phyloP scores from a whole-genome alignment of 64 coral and sea anemone species.

The Stylophora pistillata region DNA sequence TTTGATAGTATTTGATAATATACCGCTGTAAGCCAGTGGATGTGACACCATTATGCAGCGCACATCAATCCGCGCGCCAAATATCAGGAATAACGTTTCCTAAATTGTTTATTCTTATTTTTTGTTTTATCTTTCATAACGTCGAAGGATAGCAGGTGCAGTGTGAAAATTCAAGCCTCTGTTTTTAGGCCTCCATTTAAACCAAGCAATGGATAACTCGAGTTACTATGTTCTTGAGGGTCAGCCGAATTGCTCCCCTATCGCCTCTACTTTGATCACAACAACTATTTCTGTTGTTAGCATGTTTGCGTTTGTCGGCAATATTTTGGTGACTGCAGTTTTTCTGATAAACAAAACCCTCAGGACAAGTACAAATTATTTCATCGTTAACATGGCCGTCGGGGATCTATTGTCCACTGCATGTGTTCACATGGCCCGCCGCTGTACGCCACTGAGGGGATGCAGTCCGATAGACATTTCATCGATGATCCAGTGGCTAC shows the following conservation, averaged over 20 bases:
- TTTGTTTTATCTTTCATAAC: not conserved
- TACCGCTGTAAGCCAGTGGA: no score
- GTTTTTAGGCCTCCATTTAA: not conserved
- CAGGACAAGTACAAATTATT: conserved; percentile 21
- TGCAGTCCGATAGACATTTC: not conserved
- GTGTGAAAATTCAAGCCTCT: not conserved
- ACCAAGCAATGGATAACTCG: not conserved
- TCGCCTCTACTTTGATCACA: not conserved
- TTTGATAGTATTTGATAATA: no score
- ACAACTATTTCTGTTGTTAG: not conserved
- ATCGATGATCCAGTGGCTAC: not conserved
- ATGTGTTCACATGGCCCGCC: no score
- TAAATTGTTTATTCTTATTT: not conserved
- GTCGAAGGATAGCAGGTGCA: not conserved
- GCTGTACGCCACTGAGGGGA: conserved; percentile 5
- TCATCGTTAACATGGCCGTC: conserved; percentile 27
- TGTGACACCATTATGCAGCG: no score
- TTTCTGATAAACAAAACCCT: not conserved
- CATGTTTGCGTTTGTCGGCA: conserved; percentile 3
- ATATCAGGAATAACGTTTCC: not conserved
- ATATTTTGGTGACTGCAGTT: not conserved
- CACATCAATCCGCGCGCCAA: no score
- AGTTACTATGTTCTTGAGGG: not conserved
- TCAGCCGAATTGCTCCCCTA: not conserved
- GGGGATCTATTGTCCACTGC: not conserved